phyloP scores from a whole-genome alignment of 2,113 vertebrate species.

The Telmatochromis brichardi region DNA sequence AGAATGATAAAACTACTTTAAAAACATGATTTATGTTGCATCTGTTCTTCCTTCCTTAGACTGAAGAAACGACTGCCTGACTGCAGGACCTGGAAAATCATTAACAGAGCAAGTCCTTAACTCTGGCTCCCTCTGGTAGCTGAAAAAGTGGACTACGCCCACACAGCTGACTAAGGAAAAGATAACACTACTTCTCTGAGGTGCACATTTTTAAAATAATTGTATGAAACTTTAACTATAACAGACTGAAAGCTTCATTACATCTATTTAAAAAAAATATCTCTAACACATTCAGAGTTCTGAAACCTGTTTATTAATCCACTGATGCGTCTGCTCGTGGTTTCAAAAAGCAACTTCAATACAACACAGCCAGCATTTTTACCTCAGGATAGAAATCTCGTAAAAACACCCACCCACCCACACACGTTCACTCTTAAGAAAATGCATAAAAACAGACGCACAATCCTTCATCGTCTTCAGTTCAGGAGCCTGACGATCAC shows the following conservation, averaged over 20 bases:
- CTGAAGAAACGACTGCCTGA: no score
- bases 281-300: background rate
- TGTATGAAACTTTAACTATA: background rate
- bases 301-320: constrained; percentile 11
- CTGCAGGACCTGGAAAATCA: background rate
- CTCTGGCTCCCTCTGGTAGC: background rate
- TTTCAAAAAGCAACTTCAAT: background rate
- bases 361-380: constrained; percentile 1
- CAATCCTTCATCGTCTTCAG: background rate
- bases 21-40: background rate
- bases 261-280: background rate
- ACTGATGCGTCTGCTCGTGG: background rate
- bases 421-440: background rate
- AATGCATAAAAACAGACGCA: background rate
- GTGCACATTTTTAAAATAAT: background rate
- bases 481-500: background rate
- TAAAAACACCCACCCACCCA: constrained; percentile 11
- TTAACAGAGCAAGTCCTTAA: background rate
- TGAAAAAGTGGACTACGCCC: background rate
- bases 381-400: constrained; percentile 8
- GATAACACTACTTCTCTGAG: background rate
- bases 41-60: background rate
- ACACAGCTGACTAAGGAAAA: background rate
- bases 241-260: background rate
- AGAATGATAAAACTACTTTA: background rate